These are phyloP conservation scores for Macrophya alboannulata DNA, from an alignment of 2,888 invertebrate species.

Conservation along the genomic window DNA sequence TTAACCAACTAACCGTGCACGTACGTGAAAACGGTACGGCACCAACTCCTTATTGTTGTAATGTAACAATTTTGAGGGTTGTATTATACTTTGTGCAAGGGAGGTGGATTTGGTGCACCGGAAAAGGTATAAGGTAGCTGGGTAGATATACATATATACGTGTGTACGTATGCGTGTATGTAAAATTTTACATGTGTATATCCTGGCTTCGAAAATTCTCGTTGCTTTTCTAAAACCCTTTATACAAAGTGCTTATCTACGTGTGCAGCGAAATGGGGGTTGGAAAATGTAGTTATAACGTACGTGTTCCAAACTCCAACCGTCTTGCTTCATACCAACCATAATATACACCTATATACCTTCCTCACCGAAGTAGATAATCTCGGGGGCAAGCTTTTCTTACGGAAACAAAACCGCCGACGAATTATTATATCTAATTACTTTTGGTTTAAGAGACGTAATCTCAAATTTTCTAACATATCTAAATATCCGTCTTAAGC, in stretches of 20 bases:
- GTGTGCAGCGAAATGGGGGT: not conserved
- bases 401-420: not conserved
- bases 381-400: not conserved
- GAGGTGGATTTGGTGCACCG: not conserved
- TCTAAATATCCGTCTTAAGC: not conserved
- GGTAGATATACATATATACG: not conserved
- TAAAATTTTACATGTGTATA: not conserved
- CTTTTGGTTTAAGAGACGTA: not conserved
- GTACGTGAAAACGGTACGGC: constrained; percentile 15
- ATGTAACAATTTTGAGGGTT: not conserved
- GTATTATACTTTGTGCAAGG: not conserved
- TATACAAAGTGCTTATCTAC: constrained; percentile 8
- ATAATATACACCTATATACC: too few species aligned
- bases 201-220: constrained; percentile 8
- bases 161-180: too few species aligned
- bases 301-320: constrained; percentile 11
- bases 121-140: not conserved
- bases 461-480: not conserved
- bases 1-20: not conserved
- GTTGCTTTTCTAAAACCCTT: constrained; percentile 4
- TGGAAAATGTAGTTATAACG: constrained; percentile 3
- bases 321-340: not conserved
- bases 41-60: not conserved
- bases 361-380: not conserved
- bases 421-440: not conserved